Percentiles rank a stretch among this genome's conserved stretches.
Evolutionary conservation across 2,888 invertebrate species (phyloP).

Genomic region (Caenorhabditis plicata): DNA sequence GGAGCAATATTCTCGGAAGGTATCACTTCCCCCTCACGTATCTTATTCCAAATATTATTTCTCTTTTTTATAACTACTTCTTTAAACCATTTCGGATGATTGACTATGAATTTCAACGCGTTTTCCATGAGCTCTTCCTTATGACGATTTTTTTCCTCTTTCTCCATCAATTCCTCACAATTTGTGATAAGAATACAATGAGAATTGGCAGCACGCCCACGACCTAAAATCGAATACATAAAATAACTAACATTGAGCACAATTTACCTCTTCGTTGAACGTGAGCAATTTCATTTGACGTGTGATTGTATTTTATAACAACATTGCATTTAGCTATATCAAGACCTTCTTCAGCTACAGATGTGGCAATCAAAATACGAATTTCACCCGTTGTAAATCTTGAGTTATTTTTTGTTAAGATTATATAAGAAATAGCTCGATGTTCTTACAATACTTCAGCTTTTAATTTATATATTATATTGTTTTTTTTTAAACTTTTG

Average conservation of each 20-base stretch:
- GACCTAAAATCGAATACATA: constrained; percentile 17
- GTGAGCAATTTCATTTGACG: constrained; percentile 51
- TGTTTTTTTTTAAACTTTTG: too few species aligned
- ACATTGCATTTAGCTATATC: constrained; percentile 49
- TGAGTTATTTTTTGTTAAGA: too few species aligned
- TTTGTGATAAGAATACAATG: constrained; percentile 37
- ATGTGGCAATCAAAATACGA: constrained; percentile 42
- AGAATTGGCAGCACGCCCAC: constrained; percentile 31
- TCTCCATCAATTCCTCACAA: constrained; percentile 6
- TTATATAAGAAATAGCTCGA: too few species aligned
- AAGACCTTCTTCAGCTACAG: constrained; percentile 53
- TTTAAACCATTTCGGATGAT: too few species aligned
- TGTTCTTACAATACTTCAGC: too few species aligned
- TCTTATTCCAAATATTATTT: too few species aligned
- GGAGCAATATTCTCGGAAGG: too few species aligned
- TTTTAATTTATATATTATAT: too few species aligned
- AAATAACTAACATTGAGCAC: background rate
- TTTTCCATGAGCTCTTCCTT: too few species aligned
- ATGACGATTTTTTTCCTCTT: constrained; percentile 28
- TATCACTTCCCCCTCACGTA: too few species aligned
- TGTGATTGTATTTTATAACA: constrained; percentile 53
- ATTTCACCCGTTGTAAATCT: constrained; percentile 22
- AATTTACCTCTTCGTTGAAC: constrained; percentile 50
- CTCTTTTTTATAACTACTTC: too few species aligned
- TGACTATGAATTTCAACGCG: too few species aligned